Evolutionary conservation across 30 jellyfish, hydroid and myxozoan species (phyloP), one percentile per base, ranked within the genome.

Genomic region (Turritopsis rubra): DNA sequence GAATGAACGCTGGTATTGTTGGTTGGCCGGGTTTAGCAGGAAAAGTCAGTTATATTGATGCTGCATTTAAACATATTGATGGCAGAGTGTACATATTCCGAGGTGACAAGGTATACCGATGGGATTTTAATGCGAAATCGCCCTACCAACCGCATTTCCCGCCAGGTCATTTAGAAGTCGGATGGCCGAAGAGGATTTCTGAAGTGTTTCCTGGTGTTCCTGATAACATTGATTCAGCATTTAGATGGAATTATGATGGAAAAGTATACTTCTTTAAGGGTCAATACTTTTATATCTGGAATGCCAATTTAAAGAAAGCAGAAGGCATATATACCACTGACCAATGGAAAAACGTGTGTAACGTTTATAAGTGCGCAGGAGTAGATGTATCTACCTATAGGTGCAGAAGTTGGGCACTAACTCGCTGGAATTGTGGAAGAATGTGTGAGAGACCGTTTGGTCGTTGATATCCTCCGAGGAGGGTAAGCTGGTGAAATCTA

Each of bases 21-120:
- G 89, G 89, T 5, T 83, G 90, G 90, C 88, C 87, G 1, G 87
- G 88, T 16, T 18, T 83, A 31, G 68, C 85, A n/a, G 72, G 60
- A n/a, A 68, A 68, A 23, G 21, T 68, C 21, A 21, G 21, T 22
- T 4, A 28, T 16, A 71, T 83, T 21, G 90, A 83, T 30, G 90
- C 90, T 28, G 90, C 81, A 7, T 83, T 83, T 52, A 60, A 41
- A 83, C 83, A 72, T 1, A 72, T 53, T 24, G 87, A 83, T 72
- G 79, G 87, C 25, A 72, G 29, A 28, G 75, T 52, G 24, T 83
- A 83, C 60, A 21, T 83, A 28, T 83, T 83, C 31, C 52, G 52
- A 72, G 60, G 66, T 13, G 79, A 72, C 23, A 52, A 72, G 8
- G 84, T 72, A 20, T 83, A 72, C 30, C 65, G 87, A 41, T 80